A percentile compares a stretch with the other conserved stretches of the same genome.
phyloP scores from a whole-genome alignment of 2,888 invertebrate species.

The Eretmocerus hayati region DNA sequence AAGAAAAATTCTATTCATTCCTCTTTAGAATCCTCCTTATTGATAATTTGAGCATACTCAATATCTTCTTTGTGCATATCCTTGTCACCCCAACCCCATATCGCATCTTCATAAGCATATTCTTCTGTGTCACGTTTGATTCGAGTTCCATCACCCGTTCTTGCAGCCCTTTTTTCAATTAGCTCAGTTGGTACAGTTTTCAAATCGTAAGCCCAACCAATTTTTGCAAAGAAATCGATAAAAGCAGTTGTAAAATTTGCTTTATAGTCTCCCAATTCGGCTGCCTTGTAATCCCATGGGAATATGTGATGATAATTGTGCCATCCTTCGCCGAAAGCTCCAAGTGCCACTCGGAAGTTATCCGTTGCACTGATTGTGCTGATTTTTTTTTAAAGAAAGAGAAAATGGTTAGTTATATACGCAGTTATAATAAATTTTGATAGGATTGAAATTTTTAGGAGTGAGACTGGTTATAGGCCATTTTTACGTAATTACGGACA shows the following conservation, averaged over 20 bases:
- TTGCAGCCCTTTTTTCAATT: conserved; percentile 60
- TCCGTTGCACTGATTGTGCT: conserved; percentile 65
- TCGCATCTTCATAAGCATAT: conserved; percentile 44
- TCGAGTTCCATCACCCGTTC: conserved; percentile 68
- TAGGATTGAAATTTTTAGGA: no score
- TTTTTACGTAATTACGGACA: no score
- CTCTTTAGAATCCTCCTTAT: no score
- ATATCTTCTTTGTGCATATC: conserved; percentile 68
- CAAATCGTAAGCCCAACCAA: conserved; percentile 78
- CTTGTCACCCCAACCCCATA: conserved; percentile 82
- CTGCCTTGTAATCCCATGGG: conserved; percentile 76
- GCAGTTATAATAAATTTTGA: no score
- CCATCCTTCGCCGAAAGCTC: conserved; percentile 74
- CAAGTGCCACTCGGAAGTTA: conserved; percentile 58
- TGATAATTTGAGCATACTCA: conserved; percentile 25
- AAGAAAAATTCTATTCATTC: no score
- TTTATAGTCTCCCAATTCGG: conserved; percentile 62
- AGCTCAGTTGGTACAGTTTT: conserved; percentile 69
- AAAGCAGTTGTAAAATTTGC: conserved; percentile 58
- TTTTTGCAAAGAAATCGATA: conserved; percentile 61
- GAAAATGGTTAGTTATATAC: neutral
- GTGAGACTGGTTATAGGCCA: no score
- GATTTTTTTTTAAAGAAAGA: no score
- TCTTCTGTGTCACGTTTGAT: conserved; percentile 42
- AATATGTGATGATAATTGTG: conserved; percentile 87